Evolutionary conservation across 35 echinoderm and acorn worm genomes (phyloP), one percentile per base, ranked within the genome.

Genomic region (Eucidaris tribuloides): DNA sequence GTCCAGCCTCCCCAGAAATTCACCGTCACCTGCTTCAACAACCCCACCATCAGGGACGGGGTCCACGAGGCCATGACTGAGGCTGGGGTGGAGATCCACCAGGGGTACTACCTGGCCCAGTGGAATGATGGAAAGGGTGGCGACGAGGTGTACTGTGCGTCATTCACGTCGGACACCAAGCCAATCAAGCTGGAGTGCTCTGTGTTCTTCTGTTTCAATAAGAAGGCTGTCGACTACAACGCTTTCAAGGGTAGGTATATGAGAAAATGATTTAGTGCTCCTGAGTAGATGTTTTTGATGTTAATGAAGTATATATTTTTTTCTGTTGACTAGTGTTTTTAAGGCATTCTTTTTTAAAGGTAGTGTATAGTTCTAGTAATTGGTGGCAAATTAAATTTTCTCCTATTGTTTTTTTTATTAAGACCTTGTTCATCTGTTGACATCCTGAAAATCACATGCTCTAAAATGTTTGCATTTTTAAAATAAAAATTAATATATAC

Each of bases 131-230:
- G 96, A 13, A 99, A 90, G 70, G 68, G 37, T 5, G 68, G 44
- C 56, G n/a, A n/a, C n/a, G 81, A 15, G 83, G 92, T 42, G 46
- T 99, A 22, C 92, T 90, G 83, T 87, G 91, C 46, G 81, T 87
- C 27, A 80, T 87, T n/a, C 89, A 93, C 76, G 25, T 99, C 90
- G 3, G 83, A 85, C 44, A 93, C 96, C 13, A 99, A 99, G 79
- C 96, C 96, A n/a, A 31, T 99, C 24, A 99, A 93, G 61, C 84
- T 99, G 54, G 96, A 99, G 64, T 99, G 96, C 63, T 99, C 96
- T n/a, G 86, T 83, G 13, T 99, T 93, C 79, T 90, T n/a, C 83
- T 93, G 96, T 43, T 92, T 86, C 76, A 82, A 90, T 42, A 88
- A 80, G n/a, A 93, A 90, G 68, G 87, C 91, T 9, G 96, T 99